A percentile compares a stretch with the other conserved stretches of the same genome.
Evolutionary conservation across 1,140 invertebrate species (phyloP).

Genomic region (Pissodes strobi): DNA sequence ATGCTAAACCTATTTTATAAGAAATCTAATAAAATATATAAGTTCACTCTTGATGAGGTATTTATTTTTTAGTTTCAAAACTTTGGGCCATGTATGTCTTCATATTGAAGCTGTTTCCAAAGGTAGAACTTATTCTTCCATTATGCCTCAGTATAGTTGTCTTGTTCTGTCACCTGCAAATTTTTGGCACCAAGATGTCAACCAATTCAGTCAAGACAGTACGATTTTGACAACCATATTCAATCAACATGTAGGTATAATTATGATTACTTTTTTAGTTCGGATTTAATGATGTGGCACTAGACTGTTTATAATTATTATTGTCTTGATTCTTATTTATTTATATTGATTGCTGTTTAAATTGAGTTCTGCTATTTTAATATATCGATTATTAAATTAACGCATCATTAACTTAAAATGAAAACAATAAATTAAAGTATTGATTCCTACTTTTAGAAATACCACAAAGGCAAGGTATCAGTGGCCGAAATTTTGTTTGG

Average conservation of each 20-base stretch:
- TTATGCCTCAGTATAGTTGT: conserved; percentile 90
- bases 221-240: conserved; percentile 81
- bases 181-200: conserved; percentile 85
- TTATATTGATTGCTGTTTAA: too few relatives aligned
- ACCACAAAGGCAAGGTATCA: conserved; percentile 79
- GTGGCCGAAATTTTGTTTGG: conserved; percentile 91
- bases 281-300: too few relatives aligned
- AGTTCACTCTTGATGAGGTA: neutral
- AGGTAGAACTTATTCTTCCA: conserved; percentile 59
- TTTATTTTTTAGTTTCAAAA: conserved; percentile 54
- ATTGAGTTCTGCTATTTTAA: too few relatives aligned
- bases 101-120: conserved; percentile 82
- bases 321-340: too few relatives aligned
- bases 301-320: too few relatives aligned
- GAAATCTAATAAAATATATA: too few relatives aligned
- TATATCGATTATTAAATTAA: too few relatives aligned
- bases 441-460: conserved; percentile 68
- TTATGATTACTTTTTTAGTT: neutral
- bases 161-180: conserved; percentile 92
- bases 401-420: too few relatives aligned
- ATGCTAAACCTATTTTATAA: too few relatives aligned
- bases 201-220: conserved; percentile 74
- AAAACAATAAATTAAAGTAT: too few relatives aligned
- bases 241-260: conserved; percentile 73
- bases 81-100: conserved; percentile 80